phyloP scores from a whole-genome alignment of 2,888 invertebrate species.

The Pyrrhopygopsis socrates region DNA sequence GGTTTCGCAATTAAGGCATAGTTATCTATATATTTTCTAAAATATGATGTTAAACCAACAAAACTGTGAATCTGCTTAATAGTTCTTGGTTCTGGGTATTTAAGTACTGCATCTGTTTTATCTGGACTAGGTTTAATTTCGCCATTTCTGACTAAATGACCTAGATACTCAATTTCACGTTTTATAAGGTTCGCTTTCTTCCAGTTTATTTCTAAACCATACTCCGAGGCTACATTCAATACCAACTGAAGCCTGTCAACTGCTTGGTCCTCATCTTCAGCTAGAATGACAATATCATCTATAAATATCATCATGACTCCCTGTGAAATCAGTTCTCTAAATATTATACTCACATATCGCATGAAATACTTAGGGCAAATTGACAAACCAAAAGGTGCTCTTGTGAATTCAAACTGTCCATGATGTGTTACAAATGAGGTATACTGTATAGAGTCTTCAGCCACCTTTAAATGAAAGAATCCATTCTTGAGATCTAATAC shows the following conservation, averaged over 20 bases:
- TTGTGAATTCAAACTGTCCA: background rate
- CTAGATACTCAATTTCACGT: background rate
- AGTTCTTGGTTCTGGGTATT: background rate
- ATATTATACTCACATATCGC: background rate
- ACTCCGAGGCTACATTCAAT: background rate
- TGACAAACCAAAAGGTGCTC: background rate
- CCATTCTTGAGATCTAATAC: background rate
- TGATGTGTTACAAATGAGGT: background rate
- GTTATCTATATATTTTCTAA: background rate
- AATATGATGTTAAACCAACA: background rate
- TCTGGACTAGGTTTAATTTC: background rate
- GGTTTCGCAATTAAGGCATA: slow-evolving; percentile 3
- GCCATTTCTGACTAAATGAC: background rate
- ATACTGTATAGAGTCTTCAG: background rate
- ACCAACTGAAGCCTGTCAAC: background rate
- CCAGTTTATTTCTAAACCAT: slow-evolving; percentile 7
- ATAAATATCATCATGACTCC: background rate
- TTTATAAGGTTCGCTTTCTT: background rate
- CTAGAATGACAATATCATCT: background rate
- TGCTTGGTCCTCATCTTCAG: background rate
- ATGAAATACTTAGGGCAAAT: background rate
- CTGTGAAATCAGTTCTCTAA: background rate
- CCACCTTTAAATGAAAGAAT: background rate
- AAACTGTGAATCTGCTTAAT: background rate
- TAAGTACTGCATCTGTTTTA: background rate